Conservation (phyloP, 2,797 vertebrate genomes). For the Pseudotriccus pelzelni region DNA sequence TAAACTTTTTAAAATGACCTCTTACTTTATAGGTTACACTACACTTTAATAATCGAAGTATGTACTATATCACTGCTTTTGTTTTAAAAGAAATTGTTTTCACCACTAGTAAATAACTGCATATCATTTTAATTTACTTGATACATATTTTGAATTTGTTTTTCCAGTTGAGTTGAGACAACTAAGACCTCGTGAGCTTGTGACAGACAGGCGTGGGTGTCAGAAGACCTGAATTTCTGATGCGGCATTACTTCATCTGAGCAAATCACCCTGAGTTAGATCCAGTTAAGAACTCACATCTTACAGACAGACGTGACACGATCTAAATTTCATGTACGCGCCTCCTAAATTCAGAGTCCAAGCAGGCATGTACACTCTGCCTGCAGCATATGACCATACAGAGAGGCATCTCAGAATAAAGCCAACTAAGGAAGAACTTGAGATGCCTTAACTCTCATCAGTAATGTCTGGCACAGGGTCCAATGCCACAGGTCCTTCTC, state of each 20-base stretch:
- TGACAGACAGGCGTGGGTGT: background rate
- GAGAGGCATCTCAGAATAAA: background rate
- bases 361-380: background rate
- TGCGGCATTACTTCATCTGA: accelerated
- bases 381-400: accelerated
- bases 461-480: accelerated
- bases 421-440: background rate
- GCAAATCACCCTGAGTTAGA: background rate
- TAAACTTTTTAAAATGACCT: background rate
- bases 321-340: accelerated
- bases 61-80: background rate
- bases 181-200: background rate
- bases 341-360: background rate
- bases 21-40: background rate
- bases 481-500: background rate
- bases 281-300: background rate
- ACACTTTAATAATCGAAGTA: background rate
- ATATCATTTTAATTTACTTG: background rate
- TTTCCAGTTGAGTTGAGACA: background rate
- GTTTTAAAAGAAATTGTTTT: background rate
- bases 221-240: background rate
- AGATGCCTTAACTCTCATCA: background rate
- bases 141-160: background rate
- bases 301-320: background rate
- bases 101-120: background rate